Evolutionary conservation across 2,113 vertebrate species (phyloP), one percentile per base, ranked within the genome.

Genomic region (Aphelocoma coerulescens): DNA sequence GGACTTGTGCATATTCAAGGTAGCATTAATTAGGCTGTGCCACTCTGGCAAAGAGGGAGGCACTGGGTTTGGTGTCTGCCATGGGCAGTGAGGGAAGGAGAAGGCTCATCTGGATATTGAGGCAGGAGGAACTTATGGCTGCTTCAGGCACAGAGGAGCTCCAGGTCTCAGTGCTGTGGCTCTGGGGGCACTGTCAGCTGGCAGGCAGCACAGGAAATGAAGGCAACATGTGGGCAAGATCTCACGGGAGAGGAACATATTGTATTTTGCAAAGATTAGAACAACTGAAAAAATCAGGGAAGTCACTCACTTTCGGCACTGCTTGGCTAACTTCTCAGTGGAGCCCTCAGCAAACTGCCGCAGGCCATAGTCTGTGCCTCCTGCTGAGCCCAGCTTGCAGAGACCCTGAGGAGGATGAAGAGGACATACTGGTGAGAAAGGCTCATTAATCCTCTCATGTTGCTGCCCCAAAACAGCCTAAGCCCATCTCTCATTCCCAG

Each of bases 281-380:
- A 23, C 37, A 52, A 41, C 3, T 6, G 35, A 28, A 67, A 46
- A 15, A 15, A 33, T 24, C 20, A 24, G 11, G 5, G n/a, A 44
- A 33, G 24, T 21, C 62, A 96, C 99, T 98, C 93, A 99, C 99
- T 99, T 99, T 82, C 99, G 98, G 97, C 99, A 99, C 94, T 99
- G 99, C 92, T 98, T 99, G 66, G 99, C 99, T 52, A 99, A 96
- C 95, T 99, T 99, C 95, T 99, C 99, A 1, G 99, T 99, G 21
- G 99, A 99, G 23, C 99, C 99, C 93, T 99, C 99, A 18, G 99
- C 99, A 98, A 99, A 99, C 91, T 99, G 99, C 82, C 99, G 96
- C 96, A 99, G 97, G 30, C 98, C 98, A 3, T 99, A 99, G 87
- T 99, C 99, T 21, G 99, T 99, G 39, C 99, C 99, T 8, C 99